A percentile compares a stretch with the other conserved stretches of the same genome.
Conservation (phyloP, 2,888 invertebrate genomes). For the Macrosoma leucophasiata region DNA sequence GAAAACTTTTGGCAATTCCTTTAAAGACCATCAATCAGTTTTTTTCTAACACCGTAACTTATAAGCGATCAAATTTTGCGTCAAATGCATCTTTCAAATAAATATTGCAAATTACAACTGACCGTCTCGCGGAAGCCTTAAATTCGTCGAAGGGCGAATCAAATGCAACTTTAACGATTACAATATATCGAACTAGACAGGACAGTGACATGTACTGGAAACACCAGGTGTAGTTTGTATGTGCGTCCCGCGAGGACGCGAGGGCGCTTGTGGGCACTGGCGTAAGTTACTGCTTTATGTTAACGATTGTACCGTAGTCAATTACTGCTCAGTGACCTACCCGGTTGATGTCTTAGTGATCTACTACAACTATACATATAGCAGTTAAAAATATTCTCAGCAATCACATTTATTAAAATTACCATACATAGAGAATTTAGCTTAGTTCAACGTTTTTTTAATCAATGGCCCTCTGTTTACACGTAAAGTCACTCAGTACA, state of each 20-base stretch:
- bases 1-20: too few relatives aligned
- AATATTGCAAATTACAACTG: too few relatives aligned
- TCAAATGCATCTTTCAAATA: too few relatives aligned
- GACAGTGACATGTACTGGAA: constrained; percentile 29
- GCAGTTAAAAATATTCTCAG: constrained; percentile 72
- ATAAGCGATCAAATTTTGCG: too few relatives aligned
- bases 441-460: constrained; percentile 72
- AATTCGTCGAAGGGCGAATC: constrained; percentile 39
- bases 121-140: too few relatives aligned
- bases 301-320: constrained; percentile 18
- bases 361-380: constrained; percentile 66
- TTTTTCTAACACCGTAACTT: too few relatives aligned
- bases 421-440: constrained; percentile 74
- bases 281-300: constrained; percentile 7
- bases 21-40: too few relatives aligned
- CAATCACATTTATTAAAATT: constrained; percentile 72
- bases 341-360: constrained; percentile 51
- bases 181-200: constrained; percentile 31
- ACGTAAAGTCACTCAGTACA: constrained; percentile 76
- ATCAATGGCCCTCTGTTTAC: constrained; percentile 75
- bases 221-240: constrained; percentile 12
- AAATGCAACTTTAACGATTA: constrained; percentile 47
- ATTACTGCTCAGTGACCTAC: constrained; percentile 36
- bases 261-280: constrained; percentile 12
- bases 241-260: constrained; percentile 9